These are phyloP conservation scores for Arge pagana DNA, from an alignment of 2,888 invertebrate species.

Conservation along the genomic window DNA sequence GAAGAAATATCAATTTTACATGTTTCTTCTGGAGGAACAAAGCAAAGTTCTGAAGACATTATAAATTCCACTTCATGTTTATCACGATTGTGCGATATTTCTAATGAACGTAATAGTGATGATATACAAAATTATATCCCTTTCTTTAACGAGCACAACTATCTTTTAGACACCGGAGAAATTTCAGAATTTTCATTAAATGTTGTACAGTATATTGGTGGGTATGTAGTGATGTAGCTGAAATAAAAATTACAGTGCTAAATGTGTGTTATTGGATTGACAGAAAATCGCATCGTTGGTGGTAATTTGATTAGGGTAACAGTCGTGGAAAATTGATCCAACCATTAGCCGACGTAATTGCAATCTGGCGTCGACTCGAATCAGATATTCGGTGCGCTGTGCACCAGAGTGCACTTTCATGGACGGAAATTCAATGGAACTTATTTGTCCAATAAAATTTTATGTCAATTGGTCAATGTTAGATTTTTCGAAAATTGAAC, in stretches of 20 bases:
- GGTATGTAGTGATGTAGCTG: conserved; percentile 24
- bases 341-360: conserved; percentile 22
- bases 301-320: conserved; percentile 20
- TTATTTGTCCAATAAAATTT: conserved; percentile 18
- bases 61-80: conserved; percentile 12
- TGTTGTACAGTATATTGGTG: conserved; percentile 27
- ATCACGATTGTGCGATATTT: conserved; percentile 6
- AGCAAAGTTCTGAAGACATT: conserved; percentile 13
- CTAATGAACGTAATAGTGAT: conserved; percentile 6
- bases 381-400: conserved; percentile 18
- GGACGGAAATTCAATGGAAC: conserved; percentile 22
- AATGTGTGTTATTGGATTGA: conserved; percentile 23
- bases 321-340: conserved; percentile 25
- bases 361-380: conserved; percentile 15
- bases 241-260: conserved; percentile 24
- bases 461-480: conserved; percentile 15
- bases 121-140: background rate
- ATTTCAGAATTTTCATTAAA: conserved; percentile 17
- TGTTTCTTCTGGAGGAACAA: conserved; percentile 1
- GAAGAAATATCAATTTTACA: conserved; percentile 31
- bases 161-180: conserved; percentile 8
- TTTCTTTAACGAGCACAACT: conserved; percentile 10
- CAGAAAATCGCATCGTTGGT: background rate
- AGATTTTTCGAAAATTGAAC: conserved; percentile 12
- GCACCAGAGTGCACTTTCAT: conserved; percentile 15